Evolutionary conservation across 2,888 invertebrate genomes (phyloP).

Genomic region (Cenopis cana): DNA sequence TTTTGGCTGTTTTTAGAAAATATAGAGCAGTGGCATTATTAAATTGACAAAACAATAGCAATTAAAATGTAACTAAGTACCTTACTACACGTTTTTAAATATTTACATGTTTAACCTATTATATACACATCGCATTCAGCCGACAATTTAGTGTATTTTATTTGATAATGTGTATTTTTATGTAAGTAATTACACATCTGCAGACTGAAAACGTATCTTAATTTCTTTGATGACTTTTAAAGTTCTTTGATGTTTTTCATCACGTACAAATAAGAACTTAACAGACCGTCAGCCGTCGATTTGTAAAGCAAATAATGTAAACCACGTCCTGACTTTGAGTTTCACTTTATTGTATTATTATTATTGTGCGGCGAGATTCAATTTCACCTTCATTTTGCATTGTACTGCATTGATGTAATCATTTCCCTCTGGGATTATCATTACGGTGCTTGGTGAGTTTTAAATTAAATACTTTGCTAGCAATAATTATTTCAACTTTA

Average conservation of each 20-base stretch:
- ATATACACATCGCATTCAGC: too few relatives aligned
- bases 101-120: too few relatives aligned
- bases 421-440: conserved; percentile 10
- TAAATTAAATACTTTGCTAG: background rate
- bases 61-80: too few relatives aligned
- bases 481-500: background rate
- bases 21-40: too few relatives aligned
- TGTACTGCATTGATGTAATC: background rate
- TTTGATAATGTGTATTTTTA: too few relatives aligned
- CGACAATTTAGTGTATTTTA: too few relatives aligned
- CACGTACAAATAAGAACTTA: conserved; percentile 31
- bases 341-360: conserved; percentile 35
- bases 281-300: conserved; percentile 28
- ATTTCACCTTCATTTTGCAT: conserved; percentile 26
- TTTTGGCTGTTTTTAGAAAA: background rate
- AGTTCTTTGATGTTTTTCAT: too few relatives aligned
- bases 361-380: conserved; percentile 39
- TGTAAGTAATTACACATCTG: too few relatives aligned
- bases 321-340: conserved; percentile 36
- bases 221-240: too few relatives aligned
- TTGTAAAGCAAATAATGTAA: conserved; percentile 36
- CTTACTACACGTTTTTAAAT: too few relatives aligned
- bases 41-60: background rate
- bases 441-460: conserved; percentile 17
- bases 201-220: too few relatives aligned